phyloP scores from a whole-genome alignment of 2,888 invertebrate genomes.

The Chalcis sispes region DNA sequence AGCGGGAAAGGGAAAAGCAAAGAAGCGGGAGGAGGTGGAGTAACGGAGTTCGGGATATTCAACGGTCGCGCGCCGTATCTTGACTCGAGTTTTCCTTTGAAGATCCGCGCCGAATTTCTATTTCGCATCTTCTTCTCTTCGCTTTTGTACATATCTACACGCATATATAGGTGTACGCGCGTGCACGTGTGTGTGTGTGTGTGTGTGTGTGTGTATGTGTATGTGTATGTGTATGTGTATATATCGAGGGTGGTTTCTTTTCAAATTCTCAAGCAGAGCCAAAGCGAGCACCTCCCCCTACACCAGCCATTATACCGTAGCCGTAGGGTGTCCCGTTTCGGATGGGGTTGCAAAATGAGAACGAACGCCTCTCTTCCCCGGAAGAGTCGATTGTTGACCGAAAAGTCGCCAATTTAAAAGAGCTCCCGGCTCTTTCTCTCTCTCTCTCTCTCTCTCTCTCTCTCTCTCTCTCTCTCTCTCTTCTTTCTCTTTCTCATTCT shows the following conservation, averaged over 20 bases:
- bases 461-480: no score
- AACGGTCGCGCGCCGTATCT: slow-evolving; percentile 45
- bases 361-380: slow-evolving; percentile 65
- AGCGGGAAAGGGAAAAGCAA: not conserved
- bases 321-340: slow-evolving; percentile 69
- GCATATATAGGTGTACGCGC: no score
- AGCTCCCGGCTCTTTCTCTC: slow-evolving; percentile 70
- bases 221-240: no score
- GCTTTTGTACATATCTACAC: not conserved
- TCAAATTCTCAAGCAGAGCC: slow-evolving; percentile 57
- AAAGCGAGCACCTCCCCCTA: slow-evolving; percentile 2
- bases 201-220: not conserved
- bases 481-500: no score
- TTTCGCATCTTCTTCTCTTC: no score
- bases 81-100: slow-evolving; percentile 59
- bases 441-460: no score
- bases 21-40: not conserved
- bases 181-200: slow-evolving; percentile 42
- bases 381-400: slow-evolving; percentile 76
- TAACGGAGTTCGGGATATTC: slow-evolving; percentile 25
- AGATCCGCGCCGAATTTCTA: slow-evolving; percentile 51
- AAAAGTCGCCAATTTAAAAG: slow-evolving; percentile 77
- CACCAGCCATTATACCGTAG: slow-evolving; percentile 71
- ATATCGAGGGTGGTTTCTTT: slow-evolving; percentile 65
- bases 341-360: slow-evolving; percentile 68